Conservation (phyloP, 2,797 vertebrate species). For the Lycodopsis pacificus region DNA sequence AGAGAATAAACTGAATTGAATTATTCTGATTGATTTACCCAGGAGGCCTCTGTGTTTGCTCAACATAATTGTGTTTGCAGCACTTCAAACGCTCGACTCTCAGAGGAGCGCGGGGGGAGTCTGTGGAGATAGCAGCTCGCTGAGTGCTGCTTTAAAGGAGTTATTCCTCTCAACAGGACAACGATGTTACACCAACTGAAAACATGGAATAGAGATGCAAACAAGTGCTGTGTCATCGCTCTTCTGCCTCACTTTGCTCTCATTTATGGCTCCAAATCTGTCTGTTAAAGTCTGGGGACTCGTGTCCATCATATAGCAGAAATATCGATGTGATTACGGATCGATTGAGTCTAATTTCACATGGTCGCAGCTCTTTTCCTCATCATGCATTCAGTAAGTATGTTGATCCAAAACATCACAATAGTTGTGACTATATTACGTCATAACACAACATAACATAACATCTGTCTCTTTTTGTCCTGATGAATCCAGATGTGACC, state of each 20-base stretch:
- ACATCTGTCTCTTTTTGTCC: constrained; percentile 26
- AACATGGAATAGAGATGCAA: accelerated
- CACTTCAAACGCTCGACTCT: not conserved
- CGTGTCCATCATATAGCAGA: too few species aligned
- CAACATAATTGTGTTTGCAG: constrained; percentile 9
- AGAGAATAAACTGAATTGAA: constrained; percentile 53
- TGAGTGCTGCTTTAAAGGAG: not conserved
- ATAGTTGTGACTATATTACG: not conserved
- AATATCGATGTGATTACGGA: too few species aligned
- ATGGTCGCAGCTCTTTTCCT: too few species aligned
- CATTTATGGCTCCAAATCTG: not conserved
- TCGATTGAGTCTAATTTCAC: too few species aligned
- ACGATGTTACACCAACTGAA: not conserved
- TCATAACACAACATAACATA: constrained; percentile 21
- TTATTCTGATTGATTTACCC: constrained; percentile 54
- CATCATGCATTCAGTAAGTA: too few species aligned
- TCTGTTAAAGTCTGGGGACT: too few species aligned
- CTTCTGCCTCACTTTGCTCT: not conserved
- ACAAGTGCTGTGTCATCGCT: not conserved
- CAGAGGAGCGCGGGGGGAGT: not conserved
- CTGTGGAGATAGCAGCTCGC: not conserved
- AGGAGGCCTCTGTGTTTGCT: constrained; percentile 11
- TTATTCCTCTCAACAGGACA: not conserved
- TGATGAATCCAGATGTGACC: constrained; percentile 33
- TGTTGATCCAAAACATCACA: not conserved